Base-by-base conservation (phyloP, 2,888 invertebrate species). In the Mechanitis mazaeus region DNA sequence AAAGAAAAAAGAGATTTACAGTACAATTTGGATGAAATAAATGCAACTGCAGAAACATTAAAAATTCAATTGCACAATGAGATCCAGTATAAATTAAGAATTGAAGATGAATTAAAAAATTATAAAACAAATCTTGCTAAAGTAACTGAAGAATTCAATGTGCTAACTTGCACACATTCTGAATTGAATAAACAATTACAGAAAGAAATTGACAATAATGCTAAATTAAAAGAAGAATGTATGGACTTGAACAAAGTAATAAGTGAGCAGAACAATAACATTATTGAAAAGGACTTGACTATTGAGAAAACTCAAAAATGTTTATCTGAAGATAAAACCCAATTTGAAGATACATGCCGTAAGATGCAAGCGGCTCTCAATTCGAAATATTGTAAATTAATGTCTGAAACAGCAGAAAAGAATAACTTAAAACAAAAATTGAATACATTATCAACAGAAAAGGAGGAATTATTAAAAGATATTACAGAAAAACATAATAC, bases 31-130 rank as follows among this genome's bases (percentile, higher is more conserved):
- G 79, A 84, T 58, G 84, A 84, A 71, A 79, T 72, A 62, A 74
- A 74, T 61, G 80, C 79, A 45, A 76, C 71, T 38, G 75, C 81
- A 7, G 73, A 75, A 64, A 72, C 79, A 35, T 68, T 85, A 28
- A 79, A 83, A 71, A 74, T 70, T 57, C 84, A 84, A 69, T 65
- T 85, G 46, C 77, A 81, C 57, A 76, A 78, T 65, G 85, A 85
- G 71, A 81, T 83, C 33, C 66, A 79, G 33, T 81, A 74, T 61
- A 85, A 84, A 69, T 66, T 79, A 9, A 67, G 66, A 35, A 65
- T 81, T 53, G 79, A 83, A 69, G 71, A 75, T 53, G 78, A 82
- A 69, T 58, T 81, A 3, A 45, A 60, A 11, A 53, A 69, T 5
- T 12, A 64, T 28, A 63, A 67, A 63, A 38, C 55, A 53, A 60